Percentiles rank a stretch among this genome's conserved stretches.
Evolutionary conservation across 2,888 invertebrate species (phyloP).

Genomic region (Venusia cambrica): DNA sequence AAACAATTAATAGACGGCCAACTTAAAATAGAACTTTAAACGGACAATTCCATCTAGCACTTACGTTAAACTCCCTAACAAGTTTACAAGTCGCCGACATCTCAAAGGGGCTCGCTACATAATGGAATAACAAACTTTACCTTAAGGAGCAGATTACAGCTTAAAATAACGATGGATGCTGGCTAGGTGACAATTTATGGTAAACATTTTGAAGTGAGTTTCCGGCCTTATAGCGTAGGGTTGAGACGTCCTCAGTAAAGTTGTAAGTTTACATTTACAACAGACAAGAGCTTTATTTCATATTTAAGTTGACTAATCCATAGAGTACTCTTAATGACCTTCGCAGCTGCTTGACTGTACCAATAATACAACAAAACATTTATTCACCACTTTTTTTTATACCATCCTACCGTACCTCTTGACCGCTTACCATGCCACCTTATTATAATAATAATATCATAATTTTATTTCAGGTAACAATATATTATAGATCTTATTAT

Average conservation of each 20-base stretch:
- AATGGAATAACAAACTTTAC: slow-evolving; percentile 46
- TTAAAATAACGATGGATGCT: slow-evolving; percentile 32
- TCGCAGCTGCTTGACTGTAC: too few species aligned
- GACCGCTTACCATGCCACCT: too few species aligned
- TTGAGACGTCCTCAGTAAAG: slow-evolving; percentile 4
- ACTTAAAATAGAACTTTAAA: slow-evolving; percentile 37
- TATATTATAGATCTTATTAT: too few species aligned
- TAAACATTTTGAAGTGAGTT: slow-evolving; percentile 30
- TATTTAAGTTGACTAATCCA: too few species aligned
- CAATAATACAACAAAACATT: too few species aligned
- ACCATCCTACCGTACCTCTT: too few species aligned
- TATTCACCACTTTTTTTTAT: too few species aligned
- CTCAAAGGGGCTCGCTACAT: slow-evolving; percentile 33
- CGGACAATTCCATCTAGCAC: slow-evolving; percentile 34
- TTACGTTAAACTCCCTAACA: slow-evolving; percentile 41
- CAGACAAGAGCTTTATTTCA: too few species aligned
- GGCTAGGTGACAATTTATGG: slow-evolving; percentile 30
- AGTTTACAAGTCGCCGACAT: slow-evolving; percentile 44
- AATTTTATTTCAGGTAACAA: too few species aligned
- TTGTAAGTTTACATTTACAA: too few species aligned
- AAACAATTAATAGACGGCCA: slow-evolving; percentile 30
- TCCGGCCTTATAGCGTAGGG: slow-evolving; percentile 25
- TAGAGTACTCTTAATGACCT: too few species aligned
- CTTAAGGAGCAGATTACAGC: slow-evolving; percentile 36
- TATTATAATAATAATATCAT: too few species aligned